These are phyloP conservation scores for Cordilura impudica DNA, from an alignment of 2,888 invertebrate genomes.

Conservation along the genomic window DNA sequence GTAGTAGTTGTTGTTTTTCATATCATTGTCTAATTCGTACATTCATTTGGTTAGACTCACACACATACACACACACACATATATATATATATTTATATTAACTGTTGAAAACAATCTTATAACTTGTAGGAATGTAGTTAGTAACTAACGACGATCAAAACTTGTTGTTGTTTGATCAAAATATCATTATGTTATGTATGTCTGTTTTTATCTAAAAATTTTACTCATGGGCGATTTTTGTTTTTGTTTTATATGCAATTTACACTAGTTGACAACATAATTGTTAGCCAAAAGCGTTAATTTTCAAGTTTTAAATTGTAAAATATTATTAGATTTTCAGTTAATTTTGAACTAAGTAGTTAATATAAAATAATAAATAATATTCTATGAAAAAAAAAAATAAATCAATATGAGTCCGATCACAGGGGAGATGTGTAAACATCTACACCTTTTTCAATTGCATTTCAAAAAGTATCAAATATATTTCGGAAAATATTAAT, in stretches of 20 bases:
- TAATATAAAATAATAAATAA: too few species aligned
- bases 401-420: too few species aligned
- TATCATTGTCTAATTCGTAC: constrained; percentile 28
- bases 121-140: background rate
- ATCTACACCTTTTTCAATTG: too few species aligned
- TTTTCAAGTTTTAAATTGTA: too few species aligned
- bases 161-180: background rate
- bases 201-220: background rate
- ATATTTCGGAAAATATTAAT: too few species aligned
- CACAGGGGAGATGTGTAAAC: too few species aligned
- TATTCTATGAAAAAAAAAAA: too few species aligned
- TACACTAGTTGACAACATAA: constrained; percentile 3
- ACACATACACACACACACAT: background rate
- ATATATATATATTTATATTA: background rate
- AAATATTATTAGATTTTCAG: too few species aligned
- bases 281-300: too few species aligned
- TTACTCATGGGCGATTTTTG: background rate
- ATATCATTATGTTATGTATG: background rate
- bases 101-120: too few species aligned
- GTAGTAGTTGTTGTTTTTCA: constrained; percentile 2
- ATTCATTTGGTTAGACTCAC: constrained; percentile 26
- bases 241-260: background rate
- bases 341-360: too few species aligned
- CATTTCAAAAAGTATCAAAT: too few species aligned
- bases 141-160: background rate